Percentiles rank a stretch among this genome's conserved stretches.
These are phyloP conservation scores for Luperina testacea DNA, from an alignment of 2,888 invertebrate genomes.

Conservation along the genomic window DNA sequence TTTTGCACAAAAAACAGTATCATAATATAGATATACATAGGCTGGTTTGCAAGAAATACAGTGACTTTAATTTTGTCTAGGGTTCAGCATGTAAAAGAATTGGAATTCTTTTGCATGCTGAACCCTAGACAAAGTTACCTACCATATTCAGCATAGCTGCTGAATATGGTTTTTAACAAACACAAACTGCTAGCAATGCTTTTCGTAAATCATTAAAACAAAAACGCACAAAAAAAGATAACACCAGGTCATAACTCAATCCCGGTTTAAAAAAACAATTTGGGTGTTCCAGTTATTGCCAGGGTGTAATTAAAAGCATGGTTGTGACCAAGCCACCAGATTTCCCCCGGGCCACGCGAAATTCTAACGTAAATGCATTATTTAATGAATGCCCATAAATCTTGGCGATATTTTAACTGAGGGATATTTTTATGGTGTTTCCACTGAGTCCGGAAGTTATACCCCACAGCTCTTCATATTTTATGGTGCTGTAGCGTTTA, in stretches of 20 bases:
- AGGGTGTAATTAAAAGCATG: conserved; percentile 62
- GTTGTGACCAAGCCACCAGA: conserved; percentile 53
- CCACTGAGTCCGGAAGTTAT: conserved; percentile 61
- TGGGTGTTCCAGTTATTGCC: conserved; percentile 36
- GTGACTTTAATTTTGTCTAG: neutral
- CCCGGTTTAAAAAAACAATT: conserved; percentile 53
- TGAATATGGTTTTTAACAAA: neutral
- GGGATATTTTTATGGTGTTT: conserved; percentile 64
- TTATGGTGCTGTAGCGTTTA: conserved; percentile 55
- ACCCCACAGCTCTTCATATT: conserved; percentile 59
- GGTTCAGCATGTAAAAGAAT: neutral
- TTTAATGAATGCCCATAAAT: conserved; percentile 63
- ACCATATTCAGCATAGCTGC: neutral
- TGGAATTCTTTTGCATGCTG: neutral
- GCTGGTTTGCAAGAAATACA: neutral
- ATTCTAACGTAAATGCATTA: conserved; percentile 64
- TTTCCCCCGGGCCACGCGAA: conserved; percentile 59
- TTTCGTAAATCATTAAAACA: neutral
- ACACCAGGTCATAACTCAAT: conserved; percentile 48
- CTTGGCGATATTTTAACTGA: conserved; percentile 55
- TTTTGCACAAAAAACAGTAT: neutral
- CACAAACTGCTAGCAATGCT: neutral
- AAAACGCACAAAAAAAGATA: conserved; percentile 31
- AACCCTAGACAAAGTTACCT: no score
- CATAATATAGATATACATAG: neutral